phyloP scores from a whole-genome alignment of 2,113 vertebrate species.

The Equus przewalskii region DNA sequence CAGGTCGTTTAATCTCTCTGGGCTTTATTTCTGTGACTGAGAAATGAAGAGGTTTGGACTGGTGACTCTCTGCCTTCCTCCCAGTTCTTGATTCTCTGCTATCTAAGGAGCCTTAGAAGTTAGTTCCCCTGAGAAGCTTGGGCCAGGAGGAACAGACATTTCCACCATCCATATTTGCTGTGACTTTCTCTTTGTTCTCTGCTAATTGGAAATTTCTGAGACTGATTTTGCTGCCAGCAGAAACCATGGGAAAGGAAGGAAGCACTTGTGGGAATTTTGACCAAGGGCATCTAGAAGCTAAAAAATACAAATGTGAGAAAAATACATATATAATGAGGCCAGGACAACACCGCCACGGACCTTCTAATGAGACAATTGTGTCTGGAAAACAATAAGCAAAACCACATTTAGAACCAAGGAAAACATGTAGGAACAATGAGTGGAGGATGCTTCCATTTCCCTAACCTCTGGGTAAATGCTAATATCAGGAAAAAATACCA shows the following conservation, averaged over 20 bases:
- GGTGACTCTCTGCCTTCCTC: background rate
- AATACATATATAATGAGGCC: background rate
- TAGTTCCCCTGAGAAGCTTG: background rate
- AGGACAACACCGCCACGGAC: background rate
- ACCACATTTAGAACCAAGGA: background rate
- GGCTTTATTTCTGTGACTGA: background rate
- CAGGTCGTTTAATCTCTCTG: background rate
- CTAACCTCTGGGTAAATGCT: background rate
- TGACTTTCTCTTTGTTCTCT: slow-evolving; percentile 16
- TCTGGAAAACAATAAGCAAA: slow-evolving; percentile 34
- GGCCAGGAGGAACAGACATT: background rate
- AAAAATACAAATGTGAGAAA: slow-evolving; percentile 41
- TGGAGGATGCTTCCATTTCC: background rate
- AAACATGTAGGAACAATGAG: background rate
- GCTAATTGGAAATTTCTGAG: slow-evolving; percentile 11
- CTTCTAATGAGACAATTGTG: background rate
- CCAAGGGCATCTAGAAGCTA: slow-evolving; percentile 23
- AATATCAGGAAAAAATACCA: background rate
- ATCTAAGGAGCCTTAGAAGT: background rate
- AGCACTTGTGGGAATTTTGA: background rate
- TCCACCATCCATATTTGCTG: background rate
- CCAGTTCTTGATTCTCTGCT: background rate
- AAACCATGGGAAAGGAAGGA: background rate
- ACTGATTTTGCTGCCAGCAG: background rate
- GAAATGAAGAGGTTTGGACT: background rate